Base-by-base conservation (phyloP, 2,113 vertebrate genomes). In the Protobothrops mucrosquamatus region DNA sequence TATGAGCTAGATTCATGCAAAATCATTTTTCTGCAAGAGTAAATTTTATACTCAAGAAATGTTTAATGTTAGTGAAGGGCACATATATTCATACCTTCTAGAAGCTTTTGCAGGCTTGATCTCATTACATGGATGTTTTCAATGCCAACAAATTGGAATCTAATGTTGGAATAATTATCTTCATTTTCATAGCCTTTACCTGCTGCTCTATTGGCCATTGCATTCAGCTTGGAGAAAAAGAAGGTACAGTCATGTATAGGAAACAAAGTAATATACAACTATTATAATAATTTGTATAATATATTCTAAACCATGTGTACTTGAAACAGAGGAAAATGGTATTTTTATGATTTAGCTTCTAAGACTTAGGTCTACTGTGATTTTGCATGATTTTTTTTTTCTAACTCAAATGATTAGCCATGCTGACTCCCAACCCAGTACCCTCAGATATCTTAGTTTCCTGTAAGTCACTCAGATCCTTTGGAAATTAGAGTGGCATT, bases 111-210 rank as follows among this genome's bases (percentile, higher is more conserved):
- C 92, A 99, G 98, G 95, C 99, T 99, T 92, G 98, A 96, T 90
- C 99, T 98, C 99, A 99, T 99, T 4, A 99, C 99, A 3, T 99
- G 99, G 96, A 99, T 99, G 96, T 99, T 99, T 97, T 99, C 99
- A 93, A 99, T 99, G 95, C 99, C 99, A 94, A 99, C 99, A 97
- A 99, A 99, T 97, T 99, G 99, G 97, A 99, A 99, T 96, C 99
- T 98, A 96, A 99, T 99, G 97, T 99, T 99, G 94, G 99, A 99
- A 97, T 99, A 99, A 97, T 99, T 99, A 96, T 99, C 99, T 96
- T 99, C 98, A n/a, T 99, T 99, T 96, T 99, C 99, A 81, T 99
- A 99, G 94, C 99, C 99, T 97, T 99, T 99, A 64, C 99, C 99
- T 46, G 99, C 99, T 39, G 99, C 99, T 96, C 99, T 98, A 97